Evolutionary conservation across 2,113 vertebrate species (phyloP).

Genomic region (Lutjanus erythropterus): DNA sequence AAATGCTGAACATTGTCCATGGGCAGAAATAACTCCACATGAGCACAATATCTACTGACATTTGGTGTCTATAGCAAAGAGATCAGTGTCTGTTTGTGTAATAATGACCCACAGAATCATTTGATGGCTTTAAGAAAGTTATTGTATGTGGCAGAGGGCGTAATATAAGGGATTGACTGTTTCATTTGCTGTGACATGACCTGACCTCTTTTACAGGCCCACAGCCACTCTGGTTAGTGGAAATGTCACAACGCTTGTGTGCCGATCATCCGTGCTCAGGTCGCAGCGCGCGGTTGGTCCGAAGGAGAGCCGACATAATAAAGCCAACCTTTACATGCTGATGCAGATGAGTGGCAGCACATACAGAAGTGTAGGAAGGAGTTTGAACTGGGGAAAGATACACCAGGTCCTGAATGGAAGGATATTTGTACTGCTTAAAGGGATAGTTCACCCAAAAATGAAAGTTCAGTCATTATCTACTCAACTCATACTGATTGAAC

Average conservation of each 20-base stretch:
- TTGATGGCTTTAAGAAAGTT: slow-evolving; percentile 42
- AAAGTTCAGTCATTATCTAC: too few relatives aligned
- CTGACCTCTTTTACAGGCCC: slow-evolving; percentile 43
- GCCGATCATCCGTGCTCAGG: slow-evolving; percentile 29
- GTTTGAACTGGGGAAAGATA: not conserved
- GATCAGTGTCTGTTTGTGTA: slow-evolving; percentile 43
- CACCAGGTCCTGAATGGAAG: not conserved
- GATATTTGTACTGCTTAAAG: too few relatives aligned
- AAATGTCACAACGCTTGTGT: slow-evolving; percentile 68
- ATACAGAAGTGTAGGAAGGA: not conserved
- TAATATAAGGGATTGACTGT: slow-evolving; percentile 54
- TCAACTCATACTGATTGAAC: too few relatives aligned
- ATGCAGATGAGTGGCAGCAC: slow-evolving; percentile 25
- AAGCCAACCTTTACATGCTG: slow-evolving; percentile 41
- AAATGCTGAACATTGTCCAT: slow-evolving; percentile 37
- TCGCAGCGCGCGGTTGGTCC: not conserved
- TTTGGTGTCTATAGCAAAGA: slow-evolving; percentile 43
- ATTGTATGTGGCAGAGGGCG: slow-evolving; percentile 40
- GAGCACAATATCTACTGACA: slow-evolving; percentile 62
- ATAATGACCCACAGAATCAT: slow-evolving; percentile 52
- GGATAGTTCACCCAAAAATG: too few relatives aligned
- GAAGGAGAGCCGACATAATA: not conserved
- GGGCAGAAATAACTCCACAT: slow-evolving; percentile 40
- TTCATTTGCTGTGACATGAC: slow-evolving; percentile 53
- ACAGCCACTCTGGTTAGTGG: slow-evolving; percentile 42